A percentile compares a stretch with the other conserved stretches of the same genome.
phyloP scores from a whole-genome alignment of 2,888 invertebrate species.

The Dryobotodes eremita region DNA sequence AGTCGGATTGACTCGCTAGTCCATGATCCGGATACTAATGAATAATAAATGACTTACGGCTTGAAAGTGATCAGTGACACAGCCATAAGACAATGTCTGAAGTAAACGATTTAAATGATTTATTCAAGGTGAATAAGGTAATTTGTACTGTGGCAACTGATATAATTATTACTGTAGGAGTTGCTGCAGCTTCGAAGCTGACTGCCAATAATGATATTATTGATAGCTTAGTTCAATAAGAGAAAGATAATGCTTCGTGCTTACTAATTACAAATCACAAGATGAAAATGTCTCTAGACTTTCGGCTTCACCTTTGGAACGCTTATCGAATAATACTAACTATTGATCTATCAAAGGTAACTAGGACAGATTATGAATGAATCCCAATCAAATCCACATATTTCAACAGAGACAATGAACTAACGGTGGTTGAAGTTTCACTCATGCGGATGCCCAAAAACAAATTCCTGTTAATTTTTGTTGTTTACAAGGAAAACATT shows the following conservation, averaged over 20 bases:
- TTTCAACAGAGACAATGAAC: background rate
- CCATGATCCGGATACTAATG: conserved; percentile 33
- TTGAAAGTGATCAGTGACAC: conserved; percentile 64
- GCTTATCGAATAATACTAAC: background rate
- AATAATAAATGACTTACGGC: conserved; percentile 23
- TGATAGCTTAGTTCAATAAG: background rate
- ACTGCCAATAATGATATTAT: background rate
- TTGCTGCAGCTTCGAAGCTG: background rate
- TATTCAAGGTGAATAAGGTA: conserved; percentile 73
- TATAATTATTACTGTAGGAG: conserved; percentile 62
- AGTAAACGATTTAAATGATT: conserved; percentile 69
- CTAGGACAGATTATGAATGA: background rate
- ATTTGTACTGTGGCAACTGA: conserved; percentile 68
- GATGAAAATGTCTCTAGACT: background rate
- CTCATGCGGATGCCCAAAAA: background rate
- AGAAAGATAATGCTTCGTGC: background rate
- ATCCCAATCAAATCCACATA: background rate
- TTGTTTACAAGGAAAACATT: conserved; percentile 8
- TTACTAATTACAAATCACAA: background rate
- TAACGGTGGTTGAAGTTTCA: background rate
- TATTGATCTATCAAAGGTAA: conserved; percentile 6
- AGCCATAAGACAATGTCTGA: conserved; percentile 61
- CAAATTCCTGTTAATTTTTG: background rate
- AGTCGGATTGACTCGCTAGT: background rate
- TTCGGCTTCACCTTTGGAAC: background rate